Conservation (phyloP, 2,113 vertebrate species). For the Morone saxatilis region DNA sequence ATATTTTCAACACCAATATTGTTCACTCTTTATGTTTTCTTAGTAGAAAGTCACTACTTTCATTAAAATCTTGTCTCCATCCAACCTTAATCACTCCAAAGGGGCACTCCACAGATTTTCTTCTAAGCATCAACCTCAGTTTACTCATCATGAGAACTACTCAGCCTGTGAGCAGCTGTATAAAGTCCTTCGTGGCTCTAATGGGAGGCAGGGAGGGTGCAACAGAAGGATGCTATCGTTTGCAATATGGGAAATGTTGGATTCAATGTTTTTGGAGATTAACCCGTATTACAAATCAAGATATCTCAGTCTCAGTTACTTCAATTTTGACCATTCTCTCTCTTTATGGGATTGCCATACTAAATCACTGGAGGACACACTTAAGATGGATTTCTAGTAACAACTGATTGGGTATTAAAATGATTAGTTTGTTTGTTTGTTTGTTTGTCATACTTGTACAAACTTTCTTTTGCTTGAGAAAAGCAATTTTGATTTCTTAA, state of each 20-base stretch:
- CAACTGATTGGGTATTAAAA: neutral
- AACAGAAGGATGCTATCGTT: neutral
- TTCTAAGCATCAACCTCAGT: too few relatives aligned
- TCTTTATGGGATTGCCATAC: neutral
- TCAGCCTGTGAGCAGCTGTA: neutral
- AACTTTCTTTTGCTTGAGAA: too few relatives aligned
- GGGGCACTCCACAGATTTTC: too few relatives aligned
- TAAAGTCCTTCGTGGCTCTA: neutral
- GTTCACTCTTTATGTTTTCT: too few relatives aligned
- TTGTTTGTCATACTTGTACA: neutral
- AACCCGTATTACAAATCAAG: neutral
- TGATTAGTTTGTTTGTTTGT: neutral
- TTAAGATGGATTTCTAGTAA: neutral
- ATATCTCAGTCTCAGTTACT: neutral
- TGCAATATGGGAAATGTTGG: neutral
- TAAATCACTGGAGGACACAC: neutral
- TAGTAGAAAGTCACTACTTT: too few relatives aligned
- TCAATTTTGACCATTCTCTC: neutral
- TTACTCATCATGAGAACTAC: too few relatives aligned
- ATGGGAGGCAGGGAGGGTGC: neutral
- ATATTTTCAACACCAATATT: too few relatives aligned
- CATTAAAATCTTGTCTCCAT: too few relatives aligned
- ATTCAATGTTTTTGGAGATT: neutral
- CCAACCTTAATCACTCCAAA: too few relatives aligned
- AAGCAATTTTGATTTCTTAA: too few relatives aligned